These are phyloP conservation scores for Conomelus anceps DNA, from an alignment of 2,888 invertebrate genomes.

Conservation along the genomic window DNA sequence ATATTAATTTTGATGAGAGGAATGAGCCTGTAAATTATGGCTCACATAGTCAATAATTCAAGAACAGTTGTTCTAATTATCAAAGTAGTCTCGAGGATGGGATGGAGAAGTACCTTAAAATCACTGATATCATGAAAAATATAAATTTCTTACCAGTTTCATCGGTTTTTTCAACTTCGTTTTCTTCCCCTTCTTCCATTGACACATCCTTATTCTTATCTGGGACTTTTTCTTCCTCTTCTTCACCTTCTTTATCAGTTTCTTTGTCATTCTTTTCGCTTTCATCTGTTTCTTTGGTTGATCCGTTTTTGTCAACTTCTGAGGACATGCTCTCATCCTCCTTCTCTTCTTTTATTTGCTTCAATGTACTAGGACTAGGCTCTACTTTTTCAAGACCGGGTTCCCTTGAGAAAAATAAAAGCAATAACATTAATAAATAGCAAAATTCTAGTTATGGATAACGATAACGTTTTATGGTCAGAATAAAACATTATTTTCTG, in stretches of 20 bases:
- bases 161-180: conserved; percentile 43
- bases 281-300: conserved; percentile 34
- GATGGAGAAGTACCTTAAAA: no score
- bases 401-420: conserved; percentile 12
- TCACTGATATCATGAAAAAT: no score
- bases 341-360: conserved; percentile 37
- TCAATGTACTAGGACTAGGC: conserved; percentile 30
- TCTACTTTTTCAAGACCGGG: conserved; percentile 17
- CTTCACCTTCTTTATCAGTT: conserved; percentile 28
- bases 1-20: no score
- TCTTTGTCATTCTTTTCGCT: conserved; percentile 40
- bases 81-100: no score
- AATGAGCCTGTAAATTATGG: no score
- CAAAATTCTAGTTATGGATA: neutral
- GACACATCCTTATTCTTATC: conserved; percentile 47
- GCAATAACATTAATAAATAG: neutral
- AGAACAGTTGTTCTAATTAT: no score
- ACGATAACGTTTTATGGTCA: neutral
- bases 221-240: conserved; percentile 40
- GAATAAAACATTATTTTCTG: no score
- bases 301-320: conserved; percentile 30
- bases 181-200: conserved; percentile 43
- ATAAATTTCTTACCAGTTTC: conserved; percentile 37
- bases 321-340: neutral
- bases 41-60: no score